These are phyloP conservation scores for Suillia variegata DNA, from an alignment of 2,888 invertebrate species.

Conservation along the genomic window DNA sequence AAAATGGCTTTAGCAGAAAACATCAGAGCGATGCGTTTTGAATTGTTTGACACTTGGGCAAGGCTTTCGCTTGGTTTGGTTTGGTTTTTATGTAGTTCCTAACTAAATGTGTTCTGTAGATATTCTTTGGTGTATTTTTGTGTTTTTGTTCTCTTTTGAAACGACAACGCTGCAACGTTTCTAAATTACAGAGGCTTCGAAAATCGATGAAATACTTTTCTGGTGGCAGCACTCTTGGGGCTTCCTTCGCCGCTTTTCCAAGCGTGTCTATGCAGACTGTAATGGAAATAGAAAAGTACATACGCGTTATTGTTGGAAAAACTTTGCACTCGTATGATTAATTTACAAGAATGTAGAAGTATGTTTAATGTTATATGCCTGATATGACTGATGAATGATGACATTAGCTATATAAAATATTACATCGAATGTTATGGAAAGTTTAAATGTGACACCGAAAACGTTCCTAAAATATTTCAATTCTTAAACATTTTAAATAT, in stretches of 20 bases:
- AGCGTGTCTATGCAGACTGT: constrained; percentile 4
- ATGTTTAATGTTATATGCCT: no score
- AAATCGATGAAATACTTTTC: constrained; percentile 60
- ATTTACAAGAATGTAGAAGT: no score
- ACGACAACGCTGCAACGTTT: constrained; percentile 23
- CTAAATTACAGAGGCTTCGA: constrained; percentile 50
- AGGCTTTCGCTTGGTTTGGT: background rate
- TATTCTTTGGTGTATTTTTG: background rate
- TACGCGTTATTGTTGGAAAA: no score
- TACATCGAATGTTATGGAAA: no score
- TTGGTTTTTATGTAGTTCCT: background rate
- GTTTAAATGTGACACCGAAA: no score
- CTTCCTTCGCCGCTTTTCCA: constrained; percentile 41
- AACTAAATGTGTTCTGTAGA: background rate
- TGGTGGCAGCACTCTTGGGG: constrained; percentile 55
- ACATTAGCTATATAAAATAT: no score
- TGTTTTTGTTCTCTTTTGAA: background rate
- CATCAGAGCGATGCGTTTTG: no score
- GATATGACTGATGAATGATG: no score
- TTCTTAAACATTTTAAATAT: no score
- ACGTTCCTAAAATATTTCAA: no score
- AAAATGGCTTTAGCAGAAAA: no score
- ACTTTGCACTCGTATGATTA: no score
- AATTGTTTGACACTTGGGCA: background rate
- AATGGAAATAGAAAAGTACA: constrained; percentile 12